Conservation (phyloP, 1,140 invertebrate genomes). For the Trichomalopsis sarcophagae region DNA sequence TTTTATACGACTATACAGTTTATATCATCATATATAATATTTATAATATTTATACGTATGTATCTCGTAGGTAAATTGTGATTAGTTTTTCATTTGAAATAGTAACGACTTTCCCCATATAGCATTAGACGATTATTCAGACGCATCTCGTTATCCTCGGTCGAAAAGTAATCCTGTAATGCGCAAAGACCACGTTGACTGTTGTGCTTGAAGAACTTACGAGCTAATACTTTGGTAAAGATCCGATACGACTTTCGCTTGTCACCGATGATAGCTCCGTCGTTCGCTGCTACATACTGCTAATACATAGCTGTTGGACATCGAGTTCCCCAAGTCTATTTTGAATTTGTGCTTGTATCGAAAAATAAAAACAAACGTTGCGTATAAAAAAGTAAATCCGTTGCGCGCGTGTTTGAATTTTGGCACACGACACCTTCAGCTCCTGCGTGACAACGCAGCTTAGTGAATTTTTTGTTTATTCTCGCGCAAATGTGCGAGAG, state of each 20-base stretch:
- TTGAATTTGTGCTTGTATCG: no score
- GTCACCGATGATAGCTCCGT: not conserved
- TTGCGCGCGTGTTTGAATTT: not conserved
- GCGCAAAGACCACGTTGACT: slow-evolving; percentile 1
- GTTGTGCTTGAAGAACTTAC: slow-evolving; percentile 57
- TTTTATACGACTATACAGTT: slow-evolving; percentile 2
- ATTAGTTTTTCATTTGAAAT: not conserved
- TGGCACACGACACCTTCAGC: not conserved
- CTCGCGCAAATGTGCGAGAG: not conserved
- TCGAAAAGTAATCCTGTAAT: no score
- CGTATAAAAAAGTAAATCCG: no score
- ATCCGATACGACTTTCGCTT: slow-evolving; percentile 49
- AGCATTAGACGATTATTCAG: not conserved
- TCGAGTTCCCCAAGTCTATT: no score
- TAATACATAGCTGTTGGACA: no score
- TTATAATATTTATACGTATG: not conserved
- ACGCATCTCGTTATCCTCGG: not conserved
- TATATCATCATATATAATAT: slow-evolving; percentile 16
- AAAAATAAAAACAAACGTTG: no score
- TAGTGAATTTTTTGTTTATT: slow-evolving; percentile 5
- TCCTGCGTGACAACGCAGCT: not conserved
- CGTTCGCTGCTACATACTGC: no score
- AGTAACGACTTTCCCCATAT: no score
- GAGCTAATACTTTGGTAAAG: slow-evolving; percentile 69
- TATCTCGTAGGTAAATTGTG: slow-evolving; percentile 41